A percentile compares a stretch with the other conserved stretches of the same genome.
Evolutionary conservation across 1,140 invertebrate species (phyloP).

Genomic region (Fopius arisanus): DNA sequence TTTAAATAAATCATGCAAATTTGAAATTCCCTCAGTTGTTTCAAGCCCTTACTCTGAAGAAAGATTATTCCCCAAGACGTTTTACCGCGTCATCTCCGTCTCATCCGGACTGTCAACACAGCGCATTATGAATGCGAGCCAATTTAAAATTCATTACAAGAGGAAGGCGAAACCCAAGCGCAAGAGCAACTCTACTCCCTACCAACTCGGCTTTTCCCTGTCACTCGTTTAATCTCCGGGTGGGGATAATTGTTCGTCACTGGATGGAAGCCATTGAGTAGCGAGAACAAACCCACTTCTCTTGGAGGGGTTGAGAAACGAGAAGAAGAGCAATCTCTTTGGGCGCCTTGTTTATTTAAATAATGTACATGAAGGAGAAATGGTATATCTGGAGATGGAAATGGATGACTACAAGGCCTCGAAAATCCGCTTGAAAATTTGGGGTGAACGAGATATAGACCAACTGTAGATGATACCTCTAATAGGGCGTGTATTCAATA

Average conservation of each 20-base stretch:
- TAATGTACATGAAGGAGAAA: conserved; percentile 50
- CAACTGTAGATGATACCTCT: conserved; percentile 48
- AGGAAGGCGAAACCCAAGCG: conserved; percentile 31
- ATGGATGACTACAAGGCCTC: conserved; percentile 62
- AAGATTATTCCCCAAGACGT: conserved; percentile 50
- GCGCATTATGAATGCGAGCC: conserved; percentile 60
- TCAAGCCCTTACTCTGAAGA: neutral
- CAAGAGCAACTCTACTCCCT: conserved; percentile 17
- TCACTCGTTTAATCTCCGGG: conserved; percentile 40
- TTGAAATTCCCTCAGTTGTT: neutral
- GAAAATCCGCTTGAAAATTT: conserved; percentile 45
- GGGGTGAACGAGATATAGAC: conserved; percentile 46
- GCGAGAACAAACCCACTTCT: neutral
- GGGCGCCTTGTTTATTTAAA: conserved; percentile 63
- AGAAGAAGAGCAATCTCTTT: conserved; percentile 51
- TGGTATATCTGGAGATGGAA: conserved; percentile 35
- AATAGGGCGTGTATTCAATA: neutral
- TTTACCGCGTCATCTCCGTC: conserved; percentile 61
- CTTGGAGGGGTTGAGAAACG: conserved; percentile 31
- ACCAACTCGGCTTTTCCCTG: conserved; percentile 23
- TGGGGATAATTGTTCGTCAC: conserved; percentile 63
- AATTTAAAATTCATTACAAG: conserved; percentile 66
- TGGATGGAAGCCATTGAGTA: conserved; percentile 32
- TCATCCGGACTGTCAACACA: conserved; percentile 52
- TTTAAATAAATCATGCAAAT: neutral